Base-by-base conservation (phyloP, 64 coral and sea anemone genomes). In the Montipora cactus region DNA sequence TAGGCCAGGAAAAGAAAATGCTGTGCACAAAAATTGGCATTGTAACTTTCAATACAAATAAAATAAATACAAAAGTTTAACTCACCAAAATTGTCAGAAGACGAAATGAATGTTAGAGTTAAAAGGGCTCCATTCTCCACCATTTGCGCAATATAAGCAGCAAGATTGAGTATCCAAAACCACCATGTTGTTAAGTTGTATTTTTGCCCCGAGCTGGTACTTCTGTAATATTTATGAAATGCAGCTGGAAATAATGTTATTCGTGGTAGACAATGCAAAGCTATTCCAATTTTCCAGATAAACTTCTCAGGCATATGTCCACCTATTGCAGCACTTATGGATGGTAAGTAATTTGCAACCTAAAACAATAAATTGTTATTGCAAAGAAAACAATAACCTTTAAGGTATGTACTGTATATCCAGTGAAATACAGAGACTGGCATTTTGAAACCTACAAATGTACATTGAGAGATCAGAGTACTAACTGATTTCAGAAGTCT, bases 321-420 rank as follows among this genome's bases (percentile, higher is more conserved):
- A 81, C 98, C 98, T 48, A 90, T 99, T 37, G 92, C 95, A 47
- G 98, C 92, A 94, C 98, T 99, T 81, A 99, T 90, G 15, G 98
- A 99, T 44, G 98, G 98, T 45, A 99, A 67, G 67, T 94, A 99
- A 48, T 99, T 99, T 57, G 92, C 78, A 81, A 99, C 98, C 98
- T 99, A 90, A 77, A 69, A 88, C 47, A 8, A 11, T 44, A 72
- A 68, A 68, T 18, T 57, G 1, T 57, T 8, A 64, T 14, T 4
- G 13, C 61, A 64, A 19, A 16, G 61, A 55, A 5, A 55, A 55
- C 37, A 37, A 37, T 37, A 37, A 37, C 37, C 37, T 37, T 37
- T 37, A 37, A 37, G 37, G 37, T 37, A 37, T 37, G 37, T 37
- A 37, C 37, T 37, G 37, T 37, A 37, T 37, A 37, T 37, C 37